Conservation (phyloP, 2,113 vertebrate species). For the Mola mola region DNA sequence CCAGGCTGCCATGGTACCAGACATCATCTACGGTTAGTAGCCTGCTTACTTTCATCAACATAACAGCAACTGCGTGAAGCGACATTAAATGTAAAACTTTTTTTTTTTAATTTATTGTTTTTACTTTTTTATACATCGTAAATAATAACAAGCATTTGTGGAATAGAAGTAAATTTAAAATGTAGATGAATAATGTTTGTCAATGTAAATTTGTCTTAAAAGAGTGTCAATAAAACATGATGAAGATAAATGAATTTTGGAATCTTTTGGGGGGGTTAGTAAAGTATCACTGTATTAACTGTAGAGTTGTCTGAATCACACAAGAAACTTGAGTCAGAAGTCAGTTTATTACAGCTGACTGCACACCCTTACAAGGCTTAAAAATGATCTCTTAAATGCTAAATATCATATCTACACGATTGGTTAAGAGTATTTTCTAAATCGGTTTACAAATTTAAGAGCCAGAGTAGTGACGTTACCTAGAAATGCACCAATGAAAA, state of each 20-base stretch:
- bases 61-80: neutral
- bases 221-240: constrained; percentile 58
- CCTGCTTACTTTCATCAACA: neutral
- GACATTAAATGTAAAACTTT: neutral
- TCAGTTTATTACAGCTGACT: constrained; percentile 69
- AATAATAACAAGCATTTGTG: neutral
- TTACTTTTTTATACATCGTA: neutral
- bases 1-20: constrained; percentile 2
- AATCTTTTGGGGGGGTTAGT: no score
- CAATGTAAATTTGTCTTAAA: constrained; percentile 5
- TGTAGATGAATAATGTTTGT: neutral
- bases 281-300: no score
- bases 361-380: constrained; percentile 51
- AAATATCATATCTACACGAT: constrained; percentile 50
- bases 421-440: constrained; percentile 57
- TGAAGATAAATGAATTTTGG: no score
- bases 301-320: constrained; percentile 26
- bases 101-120: no score
- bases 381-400: constrained; percentile 36
- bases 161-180: neutral
- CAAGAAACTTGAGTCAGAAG: constrained; percentile 42
- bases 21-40: constrained; percentile 49
- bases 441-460: constrained; percentile 40
- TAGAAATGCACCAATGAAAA: constrained; percentile 30
- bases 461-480: constrained; percentile 32